Base-by-base conservation (phyloP, 2,888 invertebrate species). In the Nemurella pictetii region DNA sequence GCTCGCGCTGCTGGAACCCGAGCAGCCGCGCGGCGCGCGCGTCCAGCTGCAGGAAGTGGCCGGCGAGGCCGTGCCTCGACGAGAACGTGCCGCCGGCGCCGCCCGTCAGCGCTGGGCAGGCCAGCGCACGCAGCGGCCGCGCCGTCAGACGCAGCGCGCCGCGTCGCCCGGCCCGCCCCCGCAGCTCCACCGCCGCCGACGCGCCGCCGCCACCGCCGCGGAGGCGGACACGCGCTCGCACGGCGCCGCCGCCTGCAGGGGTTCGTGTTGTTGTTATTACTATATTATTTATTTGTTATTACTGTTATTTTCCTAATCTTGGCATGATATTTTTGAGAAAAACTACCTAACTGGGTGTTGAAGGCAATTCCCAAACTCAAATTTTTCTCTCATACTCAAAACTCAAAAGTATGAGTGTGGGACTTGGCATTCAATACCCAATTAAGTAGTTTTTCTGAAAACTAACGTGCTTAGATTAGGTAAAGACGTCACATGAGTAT, bases 1-100 rank as follows among this genome's bases (percentile, higher is more conserved):
- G 96, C 91, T 98, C 98, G 89, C 98, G 98, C 0, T 98, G 98
- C 88, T 98, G 91, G 87, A 98, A 98, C 0, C 98, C 98, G 87
- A 98, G 97, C 83, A 98, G 96, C 0, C 96, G 95, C 0, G 97
- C 95, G 0, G 97, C 97, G 15, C 55, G 55, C 1, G 55, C 55
- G 55, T 55, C 55, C 30, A 98, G 90, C 89, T 97, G 98, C 28
- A 98, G 91, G 89, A 98, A 98, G 90, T 98, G 98, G 98, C 98
- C 98, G 90, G 98, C 98, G 87, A 98, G 92, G 89, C 97, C 98
- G 89, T 98, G 97, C 29, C 97, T 92, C 0, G 98, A 98, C 55
- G 55, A 55, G 55, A 55, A 55, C 5, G 55, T 20, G 9, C 55
- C 1, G 55, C 55, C 9, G 55, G 55, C 55, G 5, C 55, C 55